Conservation (phyloP, 2,113 vertebrate genomes). For the Myiagra hebetior region DNA sequence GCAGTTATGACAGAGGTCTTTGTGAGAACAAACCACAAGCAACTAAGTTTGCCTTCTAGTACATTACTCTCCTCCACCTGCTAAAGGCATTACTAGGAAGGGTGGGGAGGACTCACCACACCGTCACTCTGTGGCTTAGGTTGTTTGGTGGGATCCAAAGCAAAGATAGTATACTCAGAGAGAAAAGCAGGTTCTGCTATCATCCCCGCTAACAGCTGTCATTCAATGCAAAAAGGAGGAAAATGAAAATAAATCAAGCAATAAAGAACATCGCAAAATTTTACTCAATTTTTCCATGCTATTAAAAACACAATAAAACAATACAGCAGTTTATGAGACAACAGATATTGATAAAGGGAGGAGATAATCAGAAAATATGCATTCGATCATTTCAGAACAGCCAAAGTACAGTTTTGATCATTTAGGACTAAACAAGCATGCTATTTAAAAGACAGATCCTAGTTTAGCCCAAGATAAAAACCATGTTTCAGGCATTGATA, state of each 20-base stretch:
- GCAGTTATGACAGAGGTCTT: slow-evolving; percentile 78
- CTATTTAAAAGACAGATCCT: background rate
- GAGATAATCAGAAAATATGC: background rate
- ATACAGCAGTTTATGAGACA: background rate
- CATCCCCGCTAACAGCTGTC: slow-evolving; percentile 96
- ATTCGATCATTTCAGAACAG: background rate
- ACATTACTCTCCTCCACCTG: slow-evolving; percentile 69
- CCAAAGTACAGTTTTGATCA: background rate
- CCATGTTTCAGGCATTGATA: background rate
- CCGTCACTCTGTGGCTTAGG: slow-evolving; percentile 88
- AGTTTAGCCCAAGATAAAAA: background rate
- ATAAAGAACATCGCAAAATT: slow-evolving; percentile 16
- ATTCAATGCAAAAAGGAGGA: slow-evolving; percentile 82
- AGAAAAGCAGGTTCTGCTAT: slow-evolving; percentile 99
- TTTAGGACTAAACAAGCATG: background rate
- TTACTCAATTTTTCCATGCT: background rate
- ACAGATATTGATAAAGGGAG: background rate
- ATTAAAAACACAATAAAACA: background rate
- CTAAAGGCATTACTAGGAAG: slow-evolving; percentile 72
- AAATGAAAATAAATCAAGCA: slow-evolving; percentile 80
- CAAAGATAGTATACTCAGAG: slow-evolving; percentile 99
- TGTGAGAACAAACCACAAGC: slow-evolving; percentile 81
- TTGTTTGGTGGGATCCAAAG: slow-evolving; percentile 96
- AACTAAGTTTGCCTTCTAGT: slow-evolving; percentile 66
- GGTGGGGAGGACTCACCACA: slow-evolving; percentile 91